Evolutionary conservation across 2,113 vertebrate species (phyloP).

Genomic region (Solenodon paradoxus): DNA sequence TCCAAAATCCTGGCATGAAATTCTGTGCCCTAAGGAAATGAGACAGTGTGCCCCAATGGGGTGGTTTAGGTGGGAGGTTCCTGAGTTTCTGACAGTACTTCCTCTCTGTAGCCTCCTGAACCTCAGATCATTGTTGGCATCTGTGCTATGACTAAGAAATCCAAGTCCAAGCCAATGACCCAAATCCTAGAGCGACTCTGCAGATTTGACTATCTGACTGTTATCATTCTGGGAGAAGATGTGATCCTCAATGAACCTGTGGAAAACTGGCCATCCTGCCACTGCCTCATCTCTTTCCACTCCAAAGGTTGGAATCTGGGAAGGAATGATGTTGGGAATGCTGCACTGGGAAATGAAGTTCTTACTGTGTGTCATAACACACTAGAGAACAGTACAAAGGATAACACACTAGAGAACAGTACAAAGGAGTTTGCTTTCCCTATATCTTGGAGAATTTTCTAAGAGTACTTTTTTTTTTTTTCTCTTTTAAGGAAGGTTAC

Average conservation of each 20-base stretch:
- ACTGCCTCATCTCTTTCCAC: constrained; percentile 99
- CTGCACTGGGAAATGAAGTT: not conserved
- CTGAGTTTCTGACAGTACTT: constrained; percentile 17
- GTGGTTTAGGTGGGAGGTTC: not conserved
- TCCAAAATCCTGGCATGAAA: constrained; percentile 12
- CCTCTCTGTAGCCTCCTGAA: constrained; percentile 89
- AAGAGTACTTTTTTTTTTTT: not conserved
- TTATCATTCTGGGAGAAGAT: constrained; percentile 98
- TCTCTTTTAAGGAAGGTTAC: too few species aligned
- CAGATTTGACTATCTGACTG: constrained; percentile 97
- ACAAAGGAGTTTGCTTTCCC: not conserved
- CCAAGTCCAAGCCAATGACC: constrained; percentile 99
- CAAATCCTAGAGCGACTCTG: constrained; percentile 98
- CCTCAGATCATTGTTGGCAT: constrained; percentile 97
- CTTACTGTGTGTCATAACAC: not conserved
- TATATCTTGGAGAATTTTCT: not conserved
- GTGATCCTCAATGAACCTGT: constrained; percentile 96
- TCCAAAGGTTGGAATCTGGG: constrained; percentile 91
- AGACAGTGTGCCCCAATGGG: not conserved
- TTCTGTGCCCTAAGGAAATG: not conserved
- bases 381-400: not conserved
- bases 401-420: not conserved
- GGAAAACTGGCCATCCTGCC: constrained; percentile 97
- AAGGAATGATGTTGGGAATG: not conserved
- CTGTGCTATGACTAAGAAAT: constrained; percentile 99